A percentile compares a stretch with the other conserved stretches of the same genome.
These are phyloP conservation scores for Chelonus formosanus DNA, from an alignment of 2,888 invertebrate genomes.

Conservation along the genomic window DNA sequence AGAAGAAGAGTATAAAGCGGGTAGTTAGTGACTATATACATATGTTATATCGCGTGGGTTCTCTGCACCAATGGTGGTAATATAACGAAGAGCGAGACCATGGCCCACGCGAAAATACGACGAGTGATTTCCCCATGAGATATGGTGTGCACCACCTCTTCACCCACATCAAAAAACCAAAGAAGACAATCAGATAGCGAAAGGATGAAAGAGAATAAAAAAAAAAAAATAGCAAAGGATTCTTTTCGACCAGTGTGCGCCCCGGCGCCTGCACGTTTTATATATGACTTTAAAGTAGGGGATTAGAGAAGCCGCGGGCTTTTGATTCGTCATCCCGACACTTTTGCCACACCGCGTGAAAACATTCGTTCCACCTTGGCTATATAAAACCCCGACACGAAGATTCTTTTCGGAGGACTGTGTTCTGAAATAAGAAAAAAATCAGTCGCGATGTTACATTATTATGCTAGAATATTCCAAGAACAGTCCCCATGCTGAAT, in stretches of 20 bases:
- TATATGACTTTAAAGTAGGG: slow-evolving; percentile 11
- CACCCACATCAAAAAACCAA: slow-evolving; percentile 17
- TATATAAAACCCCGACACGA: slow-evolving; percentile 1
- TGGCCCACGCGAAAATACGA: slow-evolving; percentile 38
- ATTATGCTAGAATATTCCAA: slow-evolving; percentile 25
- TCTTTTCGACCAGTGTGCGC: slow-evolving; percentile 1
- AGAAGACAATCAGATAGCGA: slow-evolving; percentile 3
- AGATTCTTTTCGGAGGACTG: slow-evolving; percentile 16
- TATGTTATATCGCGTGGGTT: slow-evolving; percentile 19
- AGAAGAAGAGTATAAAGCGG: slow-evolving; percentile 9
- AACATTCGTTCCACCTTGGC: slow-evolving; percentile 30
- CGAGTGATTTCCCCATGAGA: slow-evolving; percentile 38
- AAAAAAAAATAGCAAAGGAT: neutral
- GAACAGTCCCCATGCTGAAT: slow-evolving; percentile 28
- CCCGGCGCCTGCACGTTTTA: slow-evolving; percentile 17
- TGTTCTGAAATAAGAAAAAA: slow-evolving; percentile 4
- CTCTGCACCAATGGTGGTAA: slow-evolving; percentile 16
- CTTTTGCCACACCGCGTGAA: slow-evolving; percentile 29
- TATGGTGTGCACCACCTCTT: slow-evolving; percentile 24
- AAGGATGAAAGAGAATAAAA: neutral
- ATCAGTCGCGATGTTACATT: slow-evolving; percentile 18
- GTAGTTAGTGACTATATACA: neutral
- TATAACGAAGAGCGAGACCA: slow-evolving; percentile 28
- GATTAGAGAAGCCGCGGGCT: slow-evolving; percentile 21
- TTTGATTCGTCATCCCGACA: slow-evolving; percentile 32